Evolutionary conservation across 2,888 invertebrate genomes (phyloP), one percentile per base, ranked within the genome.

Genomic region (Drosophila mayaguana): DNA sequence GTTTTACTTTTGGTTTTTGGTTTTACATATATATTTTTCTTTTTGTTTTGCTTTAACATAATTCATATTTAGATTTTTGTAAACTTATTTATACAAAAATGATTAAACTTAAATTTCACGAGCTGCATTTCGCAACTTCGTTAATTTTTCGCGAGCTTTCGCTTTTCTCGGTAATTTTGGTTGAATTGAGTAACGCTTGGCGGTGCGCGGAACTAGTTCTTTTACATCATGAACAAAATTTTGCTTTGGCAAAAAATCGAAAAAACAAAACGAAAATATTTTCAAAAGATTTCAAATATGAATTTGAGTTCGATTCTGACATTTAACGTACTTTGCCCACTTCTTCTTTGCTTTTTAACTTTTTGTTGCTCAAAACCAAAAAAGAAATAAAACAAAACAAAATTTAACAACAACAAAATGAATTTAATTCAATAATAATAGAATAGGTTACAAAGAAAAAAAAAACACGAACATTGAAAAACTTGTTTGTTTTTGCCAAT

Each of bases 81-180:
- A 75, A 85, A 83, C 83, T 84, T 88, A 88, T 83, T 68, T 70
- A 2, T 67, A 59, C 74, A 65, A 68, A 81, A 63, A 50, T 50
- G 68, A 73, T 74, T 69, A 75, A 69, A 72, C 76, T 75, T 76
- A 80, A 78, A 72, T 75, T 83, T 88, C 75, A 80, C 75, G 73
- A 62, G 71, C 20, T 61, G 56, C 38, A 48, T 57, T 69, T 72
- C 46, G 65, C 68, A 62, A 69, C 69, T 66, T 70, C 43, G 48
- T 57, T 38, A 63, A 45, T 25, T 63, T 56, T 56, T 66, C 14
- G n/a, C 48, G 48, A 22, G 12, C 11, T 32, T 46, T 53, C 36
- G 36, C 36, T 14, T 6, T 14, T 14, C 4, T 36, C n/a, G 36
- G 46, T 40, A 36, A 43, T 48, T 43, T 34, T 36, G 32, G 20